A percentile compares a stretch with the other conserved stretches of the same genome.
phyloP scores from a whole-genome alignment of 1,140 invertebrate genomes.

The Rhysida immarginata region DNA sequence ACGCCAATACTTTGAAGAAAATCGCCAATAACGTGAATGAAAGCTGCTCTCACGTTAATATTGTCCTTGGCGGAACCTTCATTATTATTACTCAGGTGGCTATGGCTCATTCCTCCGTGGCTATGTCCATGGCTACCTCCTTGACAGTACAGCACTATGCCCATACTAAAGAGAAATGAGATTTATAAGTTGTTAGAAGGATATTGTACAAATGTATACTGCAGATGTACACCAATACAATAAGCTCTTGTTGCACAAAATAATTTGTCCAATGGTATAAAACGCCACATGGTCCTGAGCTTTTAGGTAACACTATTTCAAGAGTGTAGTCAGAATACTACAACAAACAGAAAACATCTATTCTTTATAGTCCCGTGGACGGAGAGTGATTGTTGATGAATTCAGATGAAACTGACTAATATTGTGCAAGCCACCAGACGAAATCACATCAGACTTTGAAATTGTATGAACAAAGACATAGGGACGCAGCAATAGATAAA shows the following conservation, averaged over 20 bases:
- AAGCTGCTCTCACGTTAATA: constrained; percentile 94
- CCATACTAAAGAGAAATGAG: constrained; percentile 41
- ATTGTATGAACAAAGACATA: no score
- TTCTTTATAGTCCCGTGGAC: no score
- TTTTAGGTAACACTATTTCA: background rate
- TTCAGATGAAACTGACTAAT: no score
- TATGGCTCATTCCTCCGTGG: constrained; percentile 19
- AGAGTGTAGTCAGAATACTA: constrained; percentile 10
- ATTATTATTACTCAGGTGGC: no score
- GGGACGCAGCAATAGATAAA: no score
- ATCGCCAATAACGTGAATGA: constrained; percentile 94
- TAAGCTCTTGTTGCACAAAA: background rate
- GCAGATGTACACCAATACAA: background rate
- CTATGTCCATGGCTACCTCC: constrained; percentile 20
- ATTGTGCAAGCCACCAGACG: no score
- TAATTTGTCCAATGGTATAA: no score
- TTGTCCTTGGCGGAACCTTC: constrained; percentile 35
- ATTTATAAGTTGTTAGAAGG: constrained; percentile 13
- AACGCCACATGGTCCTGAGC: background rate
- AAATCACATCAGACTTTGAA: no score
- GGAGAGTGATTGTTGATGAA: no score
- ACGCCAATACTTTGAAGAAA: constrained; percentile 94
- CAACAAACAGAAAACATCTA: background rate
- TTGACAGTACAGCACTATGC: constrained; percentile 45
- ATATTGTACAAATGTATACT: constrained; percentile 9